Evolutionary conservation across 2,113 vertebrate species (phyloP), one percentile per base, ranked within the genome.

Genomic region (Paedocypris sp.): DNA sequence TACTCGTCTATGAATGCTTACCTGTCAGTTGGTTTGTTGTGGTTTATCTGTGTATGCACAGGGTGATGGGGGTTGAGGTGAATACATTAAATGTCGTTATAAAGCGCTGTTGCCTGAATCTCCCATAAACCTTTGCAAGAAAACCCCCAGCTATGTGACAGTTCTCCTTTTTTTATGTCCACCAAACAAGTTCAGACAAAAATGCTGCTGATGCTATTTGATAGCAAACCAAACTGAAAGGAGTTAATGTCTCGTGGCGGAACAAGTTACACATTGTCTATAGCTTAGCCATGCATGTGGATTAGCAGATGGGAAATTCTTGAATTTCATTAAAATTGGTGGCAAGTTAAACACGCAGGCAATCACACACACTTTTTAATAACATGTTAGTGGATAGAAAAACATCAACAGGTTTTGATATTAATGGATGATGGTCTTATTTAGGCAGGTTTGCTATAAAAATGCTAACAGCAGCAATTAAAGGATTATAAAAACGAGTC

Each of bases 201-300:
- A 8, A 39, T 7, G 3, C 26, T 22, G 11, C 3, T 10, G 11
- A 5, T 3, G 25, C 22, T 36, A 28, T 49, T 8, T 49, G 33
- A 50, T n/a, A n/a, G n/a, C n/a, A n/a, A 61, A 41, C 59, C 26
- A 31, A 25, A 3, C 10, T 57, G 52, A 57, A 57, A 29, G 52
- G 15, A 43, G 38, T 43, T 58, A 32, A 58, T 58, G 53, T 58
- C 26, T n/a, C 19, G 11, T 31, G n/a, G 53, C 11, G 53, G 39
- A 43, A 57, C 39, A 57, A 57, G 53, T 57, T 57, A 57, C 53
- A 57, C 53, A 57, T 57, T 57, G 53, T 58, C 26, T 58, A 57
- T 43, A 32, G 53, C 53, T 22, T 43, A 31, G 43, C 53, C 38
- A 58, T 32, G 26, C 39, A 57, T 43, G 28, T 31, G 20, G 25